Evolutionary conservation across 92 coral and sea anemone species (phyloP).

Genomic region (Epizoanthus illoricatus): DNA sequence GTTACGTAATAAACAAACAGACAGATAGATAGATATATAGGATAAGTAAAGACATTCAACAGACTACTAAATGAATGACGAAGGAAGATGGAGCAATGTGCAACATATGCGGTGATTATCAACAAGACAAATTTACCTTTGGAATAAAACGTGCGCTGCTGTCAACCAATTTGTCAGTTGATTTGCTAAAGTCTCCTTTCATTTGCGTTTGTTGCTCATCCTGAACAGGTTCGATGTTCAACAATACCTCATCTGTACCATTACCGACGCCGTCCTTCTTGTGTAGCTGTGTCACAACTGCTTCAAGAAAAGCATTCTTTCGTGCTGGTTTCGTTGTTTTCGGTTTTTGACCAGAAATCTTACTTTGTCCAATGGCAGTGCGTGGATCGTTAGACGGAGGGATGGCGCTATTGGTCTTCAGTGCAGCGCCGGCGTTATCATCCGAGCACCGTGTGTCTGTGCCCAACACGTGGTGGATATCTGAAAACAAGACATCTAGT

Average conservation of each 20-base stretch:
- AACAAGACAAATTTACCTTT: no score
- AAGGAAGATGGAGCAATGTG: no score
- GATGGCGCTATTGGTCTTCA: no score
- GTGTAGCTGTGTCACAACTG: slow-evolving; percentile 5
- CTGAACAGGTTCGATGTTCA: neutral
- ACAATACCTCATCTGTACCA: neutral
- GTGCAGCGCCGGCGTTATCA: neutral
- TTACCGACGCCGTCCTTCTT: neutral
- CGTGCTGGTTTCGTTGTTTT: neutral
- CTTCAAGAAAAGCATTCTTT: slow-evolving; percentile 3
- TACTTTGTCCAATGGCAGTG: neutral
- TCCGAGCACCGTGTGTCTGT: neutral
- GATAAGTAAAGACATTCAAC: no score
- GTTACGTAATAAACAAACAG: no score
- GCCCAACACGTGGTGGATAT: neutral
- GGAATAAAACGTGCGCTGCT: no score
- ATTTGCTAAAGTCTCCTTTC: no score
- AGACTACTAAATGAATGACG: no score
- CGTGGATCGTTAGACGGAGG: neutral
- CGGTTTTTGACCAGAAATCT: neutral
- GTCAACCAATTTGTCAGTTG: no score
- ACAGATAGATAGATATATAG: no score
- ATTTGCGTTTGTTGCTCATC: neutral
- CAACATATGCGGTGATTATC: no score
- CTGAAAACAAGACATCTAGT: neutral